These are phyloP conservation scores for Threskiornis aethiopicus DNA, from an alignment of 2,797 vertebrate species.

Conservation along the genomic window DNA sequence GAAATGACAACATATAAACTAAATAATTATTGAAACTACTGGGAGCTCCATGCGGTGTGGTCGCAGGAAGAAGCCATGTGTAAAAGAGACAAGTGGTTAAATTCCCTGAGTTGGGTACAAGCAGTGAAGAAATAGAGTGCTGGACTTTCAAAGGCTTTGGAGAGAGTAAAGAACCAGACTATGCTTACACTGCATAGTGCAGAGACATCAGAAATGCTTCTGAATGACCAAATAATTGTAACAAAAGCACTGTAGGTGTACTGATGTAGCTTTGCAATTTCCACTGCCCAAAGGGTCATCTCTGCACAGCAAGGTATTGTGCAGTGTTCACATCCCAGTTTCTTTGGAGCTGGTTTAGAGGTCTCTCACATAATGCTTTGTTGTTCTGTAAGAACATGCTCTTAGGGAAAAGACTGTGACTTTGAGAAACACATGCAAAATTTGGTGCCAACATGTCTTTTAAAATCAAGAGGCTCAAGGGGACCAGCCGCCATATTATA, in stretches of 20 bases:
- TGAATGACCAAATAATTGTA: neutral
- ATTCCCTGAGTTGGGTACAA: neutral
- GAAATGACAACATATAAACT: neutral
- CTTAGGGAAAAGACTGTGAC: neutral
- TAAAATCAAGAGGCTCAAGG: neutral
- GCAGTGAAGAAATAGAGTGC: neutral
- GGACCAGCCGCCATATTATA: neutral
- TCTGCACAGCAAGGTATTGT: neutral
- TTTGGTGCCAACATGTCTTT: neutral
- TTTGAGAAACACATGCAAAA: neutral
- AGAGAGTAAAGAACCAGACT: neutral
- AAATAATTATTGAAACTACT: neutral
- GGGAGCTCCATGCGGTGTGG: neutral
- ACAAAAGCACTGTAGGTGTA: neutral
- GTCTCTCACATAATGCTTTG: neutral
- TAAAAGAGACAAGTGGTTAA: neutral
- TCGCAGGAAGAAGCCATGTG: neutral
- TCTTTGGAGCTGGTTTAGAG: neutral
- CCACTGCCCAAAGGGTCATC: neutral
- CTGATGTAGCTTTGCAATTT: neutral
- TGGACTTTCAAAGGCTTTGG: neutral
- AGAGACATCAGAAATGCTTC: neutral
- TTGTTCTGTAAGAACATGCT: neutral
- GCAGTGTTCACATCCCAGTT: neutral
- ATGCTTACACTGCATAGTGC: neutral